Evolutionary conservation across 2,888 invertebrate genomes (phyloP).

Genomic region (Tanytarsus gracilentus): DNA sequence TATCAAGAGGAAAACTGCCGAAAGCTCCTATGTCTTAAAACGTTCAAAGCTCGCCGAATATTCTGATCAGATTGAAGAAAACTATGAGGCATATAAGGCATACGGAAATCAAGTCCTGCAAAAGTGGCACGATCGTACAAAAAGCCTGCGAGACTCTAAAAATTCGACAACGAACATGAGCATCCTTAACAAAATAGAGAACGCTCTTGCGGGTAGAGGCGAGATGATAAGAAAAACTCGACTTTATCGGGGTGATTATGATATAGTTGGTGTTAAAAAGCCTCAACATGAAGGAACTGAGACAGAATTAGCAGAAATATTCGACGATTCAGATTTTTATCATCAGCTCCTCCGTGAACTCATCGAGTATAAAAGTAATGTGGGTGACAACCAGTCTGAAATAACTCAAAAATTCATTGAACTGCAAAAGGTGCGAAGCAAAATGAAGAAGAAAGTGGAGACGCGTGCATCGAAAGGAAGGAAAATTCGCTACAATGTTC

Average conservation of each 20-base stretch:
- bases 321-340: conserved; percentile 96
- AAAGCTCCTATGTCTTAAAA: conserved; percentile 32
- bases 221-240: conserved; percentile 72
- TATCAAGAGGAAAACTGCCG: conserved; percentile 31
- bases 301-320: conserved; percentile 72
- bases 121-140: conserved; percentile 93
- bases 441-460: conserved; percentile 88
- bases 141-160: conserved; percentile 52
- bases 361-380: conserved; percentile 82
- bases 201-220: conserved; percentile 65
- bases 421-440: conserved; percentile 80
- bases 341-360: conserved; percentile 85
- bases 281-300: conserved; percentile 41
- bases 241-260: conserved; percentile 63
- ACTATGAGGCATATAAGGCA: conserved; percentile 52
- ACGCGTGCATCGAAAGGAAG: conserved; percentile 91
- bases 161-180: conserved; percentile 46
- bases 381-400: conserved; percentile 73
- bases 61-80: conserved; percentile 48
- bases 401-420: conserved; percentile 85
- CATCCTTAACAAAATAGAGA: conserved; percentile 67
- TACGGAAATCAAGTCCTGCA: conserved; percentile 75
- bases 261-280: conserved; percentile 50
- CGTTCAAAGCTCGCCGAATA: conserved; percentile 50
- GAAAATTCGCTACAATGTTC: conserved; percentile 76